Conservation (phyloP, 1,140 invertebrate species). For the Megathymus violae region DNA sequence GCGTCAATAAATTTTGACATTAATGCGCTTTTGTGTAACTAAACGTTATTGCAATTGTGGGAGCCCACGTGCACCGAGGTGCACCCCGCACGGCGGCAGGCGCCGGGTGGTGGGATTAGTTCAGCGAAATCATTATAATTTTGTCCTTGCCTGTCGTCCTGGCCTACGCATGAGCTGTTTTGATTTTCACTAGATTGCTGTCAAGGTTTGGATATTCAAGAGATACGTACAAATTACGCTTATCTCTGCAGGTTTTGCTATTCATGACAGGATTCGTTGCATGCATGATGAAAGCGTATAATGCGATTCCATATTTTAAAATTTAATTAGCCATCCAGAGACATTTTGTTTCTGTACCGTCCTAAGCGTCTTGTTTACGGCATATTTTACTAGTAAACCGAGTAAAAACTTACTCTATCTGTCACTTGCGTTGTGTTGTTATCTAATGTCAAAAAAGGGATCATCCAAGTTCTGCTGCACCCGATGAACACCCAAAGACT, state of each 20-base stretch:
- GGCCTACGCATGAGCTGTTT: conserved; percentile 26
- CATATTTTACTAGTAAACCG: no score
- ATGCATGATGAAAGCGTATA: conserved; percentile 47
- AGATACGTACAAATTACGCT: conserved; percentile 1
- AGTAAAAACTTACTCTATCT: no score
- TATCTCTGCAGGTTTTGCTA: conserved; percentile 33
- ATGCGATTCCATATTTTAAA: conserved; percentile 38
- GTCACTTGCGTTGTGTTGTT: no score
- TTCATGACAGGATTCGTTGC: conserved; percentile 45
- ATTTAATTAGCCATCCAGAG: conserved; percentile 27
- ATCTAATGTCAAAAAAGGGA: no score
- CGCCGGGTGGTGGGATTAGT: no score
- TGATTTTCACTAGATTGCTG: conserved; percentile 52
- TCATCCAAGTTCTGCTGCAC: no score
- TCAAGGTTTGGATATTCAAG: conserved; percentile 61
- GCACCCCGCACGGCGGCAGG: no score
- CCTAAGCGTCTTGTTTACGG: not conserved
- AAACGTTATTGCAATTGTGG: no score
- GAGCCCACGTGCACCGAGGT: no score
- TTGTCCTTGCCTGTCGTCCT: conserved; percentile 56
- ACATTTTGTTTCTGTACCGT: not conserved
- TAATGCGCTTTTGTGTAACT: no score
- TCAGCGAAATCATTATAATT: conserved; percentile 44
- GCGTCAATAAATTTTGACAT: no score
- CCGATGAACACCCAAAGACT: no score